Base-by-base conservation (phyloP, 1,140 invertebrate genomes). In the Phenacoccus solenopsis region DNA sequence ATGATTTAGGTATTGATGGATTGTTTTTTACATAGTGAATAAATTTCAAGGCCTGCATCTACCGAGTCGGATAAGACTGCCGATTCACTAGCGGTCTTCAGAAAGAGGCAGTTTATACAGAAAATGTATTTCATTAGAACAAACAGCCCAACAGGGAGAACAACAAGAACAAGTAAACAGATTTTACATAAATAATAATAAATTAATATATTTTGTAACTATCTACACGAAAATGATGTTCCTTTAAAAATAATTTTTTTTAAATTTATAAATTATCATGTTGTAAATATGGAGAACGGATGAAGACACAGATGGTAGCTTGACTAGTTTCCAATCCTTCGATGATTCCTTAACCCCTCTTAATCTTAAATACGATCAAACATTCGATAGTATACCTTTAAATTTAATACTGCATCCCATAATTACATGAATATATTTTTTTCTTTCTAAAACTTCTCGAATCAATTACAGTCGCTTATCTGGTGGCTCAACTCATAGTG, bases 401-500 rank as follows among this genome's bases (percentile, higher is more conserved):
- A 3, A 68, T 1, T 25, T 28, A 57, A 27, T 68, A 20, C 2
- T n/a, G n/a, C n/a, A n/a, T n/a, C n/a, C n/a, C n/a, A n/a, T 21
- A 24, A 4, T 70, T 9, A 67, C 73, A 69, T 74, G 73, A 72
- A 13, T 70, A 32, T 69, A 76, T 72, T 70, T 32, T 32, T 32
- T 32, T 32, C 30, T 13, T 7, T 7, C 30, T 32, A 7, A 7
- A 32, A 32, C 13, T 49, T 49, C 38, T 49, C 38, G 13, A 32
- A 32, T 7, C 30, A 7, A 49, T 49, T 77, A 70, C 73, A 87
- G 88, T 74, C 85, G 90, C 61, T 79, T 92, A 67, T 93, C 90
- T 0, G 88, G 86, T 57, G 89, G 89, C 21, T 94, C 91, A 5
- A 89, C 89, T 0, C 90, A 91, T 76, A 93, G 90, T 77, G 91